Conservation (phyloP, 1,140 invertebrate species). For the Macrobrachium rosenbergii region DNA sequence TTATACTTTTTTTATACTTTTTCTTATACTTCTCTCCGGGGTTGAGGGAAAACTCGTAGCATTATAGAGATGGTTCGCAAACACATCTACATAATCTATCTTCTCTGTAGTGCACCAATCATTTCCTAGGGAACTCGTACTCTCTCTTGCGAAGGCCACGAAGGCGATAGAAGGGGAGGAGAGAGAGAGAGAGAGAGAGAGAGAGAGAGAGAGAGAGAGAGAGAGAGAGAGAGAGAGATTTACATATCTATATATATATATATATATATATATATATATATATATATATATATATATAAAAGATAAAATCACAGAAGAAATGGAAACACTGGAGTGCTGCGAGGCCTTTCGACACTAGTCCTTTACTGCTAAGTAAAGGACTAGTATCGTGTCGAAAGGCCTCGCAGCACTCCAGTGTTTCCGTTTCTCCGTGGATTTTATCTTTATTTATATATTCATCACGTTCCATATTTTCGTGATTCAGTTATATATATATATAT, state of each 20-base stretch:
- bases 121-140: background rate
- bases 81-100: conserved; percentile 60
- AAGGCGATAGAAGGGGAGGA: background rate
- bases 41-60: conserved; percentile 49
- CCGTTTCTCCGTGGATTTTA: no score
- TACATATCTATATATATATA: background rate
- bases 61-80: conserved; percentile 55
- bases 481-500: background rate
- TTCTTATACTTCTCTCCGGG: background rate
- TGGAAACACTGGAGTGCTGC: no score
- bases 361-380: no score
- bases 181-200: background rate
- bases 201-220: conserved; percentile 3
- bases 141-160: background rate
- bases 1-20: no score
- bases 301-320: no score
- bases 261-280: conserved; percentile 16
- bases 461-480: no score
- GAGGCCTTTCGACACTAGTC: no score
- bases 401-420: no score
- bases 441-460: no score
- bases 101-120: conserved; percentile 39
- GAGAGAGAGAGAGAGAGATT: background rate
- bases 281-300: no score
- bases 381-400: no score